phyloP scores from a whole-genome alignment of 1,140 invertebrate species.

The Tachypleus tridentatus region DNA sequence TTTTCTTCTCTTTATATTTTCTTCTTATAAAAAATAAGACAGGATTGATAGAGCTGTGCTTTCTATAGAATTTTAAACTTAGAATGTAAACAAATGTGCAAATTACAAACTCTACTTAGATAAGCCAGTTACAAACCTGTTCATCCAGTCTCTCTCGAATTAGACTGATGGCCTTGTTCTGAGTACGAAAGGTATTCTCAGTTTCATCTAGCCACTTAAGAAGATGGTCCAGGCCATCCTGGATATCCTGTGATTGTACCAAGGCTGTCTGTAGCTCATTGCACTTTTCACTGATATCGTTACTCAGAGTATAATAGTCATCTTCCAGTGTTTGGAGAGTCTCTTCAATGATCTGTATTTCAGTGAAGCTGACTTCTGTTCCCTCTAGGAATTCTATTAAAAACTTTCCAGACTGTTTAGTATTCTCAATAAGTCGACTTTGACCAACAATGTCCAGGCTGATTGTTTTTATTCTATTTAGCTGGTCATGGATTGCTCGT shows the following conservation, averaged over 20 bases:
- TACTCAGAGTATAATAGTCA: conserved; percentile 58
- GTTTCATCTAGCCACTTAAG: conserved; percentile 70
- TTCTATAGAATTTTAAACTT: too few relatives aligned
- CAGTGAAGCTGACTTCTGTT: conserved; percentile 51
- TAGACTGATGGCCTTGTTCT: conserved; percentile 67
- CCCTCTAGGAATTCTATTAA: conserved; percentile 62
- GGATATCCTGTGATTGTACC: conserved; percentile 82
- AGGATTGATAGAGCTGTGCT: too few relatives aligned
- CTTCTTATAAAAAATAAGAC: too few relatives aligned
- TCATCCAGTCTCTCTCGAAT: conserved; percentile 79
- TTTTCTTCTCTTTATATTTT: too few relatives aligned
- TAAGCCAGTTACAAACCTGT: conserved; percentile 30
- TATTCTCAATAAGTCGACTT: conserved; percentile 67
- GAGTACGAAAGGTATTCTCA: conserved; percentile 57
- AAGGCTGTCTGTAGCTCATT: conserved; percentile 73
- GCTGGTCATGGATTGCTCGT: conserved; percentile 71
- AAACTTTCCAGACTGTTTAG: conserved; percentile 52
- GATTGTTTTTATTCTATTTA: conserved; percentile 65
- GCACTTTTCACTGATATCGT: conserved; percentile 60
- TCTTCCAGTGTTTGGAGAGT: conserved; percentile 62
- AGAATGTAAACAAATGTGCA: too few relatives aligned
- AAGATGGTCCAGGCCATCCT: conserved; percentile 77
- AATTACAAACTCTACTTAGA: too few relatives aligned
- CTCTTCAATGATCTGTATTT: conserved; percentile 60
- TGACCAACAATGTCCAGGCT: conserved; percentile 79